phyloP scores from a whole-genome alignment of 2,113 vertebrate species.

The Colossoma macropomum region DNA sequence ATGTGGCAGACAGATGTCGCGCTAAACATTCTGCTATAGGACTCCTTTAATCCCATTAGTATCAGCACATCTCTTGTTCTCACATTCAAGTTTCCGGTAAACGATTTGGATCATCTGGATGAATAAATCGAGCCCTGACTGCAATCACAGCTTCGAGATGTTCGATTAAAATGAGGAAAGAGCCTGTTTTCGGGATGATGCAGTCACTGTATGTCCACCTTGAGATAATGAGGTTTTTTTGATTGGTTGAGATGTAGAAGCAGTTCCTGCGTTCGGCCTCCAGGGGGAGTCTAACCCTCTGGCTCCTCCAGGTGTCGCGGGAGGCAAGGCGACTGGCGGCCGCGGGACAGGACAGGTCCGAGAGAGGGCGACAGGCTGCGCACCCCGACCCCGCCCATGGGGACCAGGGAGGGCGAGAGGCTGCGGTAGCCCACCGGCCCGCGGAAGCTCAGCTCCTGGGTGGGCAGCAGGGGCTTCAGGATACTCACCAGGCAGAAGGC shows the following conservation, averaged over 20 bases:
- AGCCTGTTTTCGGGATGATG: neutral
- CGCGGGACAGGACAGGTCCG: constrained; percentile 85
- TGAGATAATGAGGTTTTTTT: constrained; percentile 1
- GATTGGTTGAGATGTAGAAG: constrained; percentile 4
- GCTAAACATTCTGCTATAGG: constrained; percentile 54
- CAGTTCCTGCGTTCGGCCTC: constrained; percentile 25
- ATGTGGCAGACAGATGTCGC: neutral
- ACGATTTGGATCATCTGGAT: constrained; percentile 2
- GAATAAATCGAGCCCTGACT: constrained; percentile 14
- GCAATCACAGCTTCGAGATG: constrained; percentile 52
- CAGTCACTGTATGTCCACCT: neutral
- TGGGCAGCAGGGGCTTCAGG: constrained; percentile 94
- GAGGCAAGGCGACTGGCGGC: constrained; percentile 85
- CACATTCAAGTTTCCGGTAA: constrained; percentile 24
- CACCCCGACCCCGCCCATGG: constrained; percentile 81
- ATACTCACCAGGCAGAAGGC: constrained; percentile 99
- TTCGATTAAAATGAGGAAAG: constrained; percentile 50
- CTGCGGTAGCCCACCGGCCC: constrained; percentile 80
- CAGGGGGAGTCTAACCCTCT: constrained; percentile 79
- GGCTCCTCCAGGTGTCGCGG: constrained; percentile 89
- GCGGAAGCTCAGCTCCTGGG: constrained; percentile 89
- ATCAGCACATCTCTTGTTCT: neutral
- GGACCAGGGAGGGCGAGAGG: constrained; percentile 87
- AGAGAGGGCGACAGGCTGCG: constrained; percentile 79
- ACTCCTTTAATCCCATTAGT: constrained; percentile 39